Evolutionary conservation across 2,797 vertebrate species (phyloP), one percentile per base, ranked within the genome.

Genomic region (Leptatherina wallacei): DNA sequence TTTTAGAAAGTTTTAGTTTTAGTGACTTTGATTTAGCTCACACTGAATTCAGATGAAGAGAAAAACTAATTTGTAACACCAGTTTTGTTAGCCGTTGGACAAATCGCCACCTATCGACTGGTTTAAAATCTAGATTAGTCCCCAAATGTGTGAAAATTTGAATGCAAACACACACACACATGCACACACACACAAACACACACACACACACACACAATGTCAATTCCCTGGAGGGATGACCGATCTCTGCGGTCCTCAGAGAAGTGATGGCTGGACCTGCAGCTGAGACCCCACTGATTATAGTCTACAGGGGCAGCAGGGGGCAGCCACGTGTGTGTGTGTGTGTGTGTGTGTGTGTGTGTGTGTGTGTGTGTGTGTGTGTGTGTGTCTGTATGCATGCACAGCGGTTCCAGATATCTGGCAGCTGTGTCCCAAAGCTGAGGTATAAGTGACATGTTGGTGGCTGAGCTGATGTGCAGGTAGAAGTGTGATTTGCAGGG

Each of bases 211-310:
- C 8, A 47, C 4, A 6, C 60, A 14, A 7, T 11, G 59, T 72
- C 69, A 72, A 73, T 69, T 66, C 86, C 80, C 78, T n/a, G 35
- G 59, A 85, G 85, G 71, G 5, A 71, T 78, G 80, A 84, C 81
- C 88, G 86, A 89, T 89, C 81, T 69, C 66, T 85, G 38, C 62
- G 59, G 71, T 70, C 85, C 81, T 86, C 76, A 47, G 79, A 84
- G 84, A 80, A 54, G 65, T 86, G 84, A 76, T 65, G 83, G 68
- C 70, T 82, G 62, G 77, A 82, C 83, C 81, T 80, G 85, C 91
- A 93, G 89, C 89, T 92, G 91, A 88, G 90, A 82, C 88, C 85
- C 63, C 24, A 59, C 69, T 91, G 88, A 92, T 90, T 88, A 83
- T 71, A 84, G 90, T 85, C 72, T 73, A 79, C 70, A 77, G 81